Base-by-base conservation (phyloP, 2,888 invertebrate genomes). In the Coelinius sp. region DNA sequence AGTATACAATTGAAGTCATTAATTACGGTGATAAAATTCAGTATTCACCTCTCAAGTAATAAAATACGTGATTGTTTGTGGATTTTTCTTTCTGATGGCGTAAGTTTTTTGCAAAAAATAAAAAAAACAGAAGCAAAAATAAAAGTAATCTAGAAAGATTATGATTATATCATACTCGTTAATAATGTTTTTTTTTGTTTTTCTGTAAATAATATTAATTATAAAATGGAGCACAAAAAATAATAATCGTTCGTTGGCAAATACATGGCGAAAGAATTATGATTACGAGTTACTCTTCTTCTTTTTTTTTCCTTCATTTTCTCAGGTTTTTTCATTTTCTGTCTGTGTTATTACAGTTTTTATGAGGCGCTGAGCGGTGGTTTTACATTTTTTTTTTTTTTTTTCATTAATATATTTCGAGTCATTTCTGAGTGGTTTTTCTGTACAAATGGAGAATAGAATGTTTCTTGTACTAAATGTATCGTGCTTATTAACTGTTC, bases 231-330 rank as follows among this genome's bases (percentile, higher is more conserved):
- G 80, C 81, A 75, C 79, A 80, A 79, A 80, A 78, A 80, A 77
- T 79, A 74, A 81, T 82, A 82, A 86, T 85, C 83, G 79, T 86
- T 86, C 84, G 85, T 87, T 87, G 86, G 85, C 85, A 86, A 85
- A 87, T 86, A 85, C 85, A 87, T 87, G 87, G 87, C 87, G 85
- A 84, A 85, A 82, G 78, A 82, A 85, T 83, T 78, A 84, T 78
- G 81, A 84, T 84, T 85, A 86, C 80, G 81, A 82, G 74, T 73
- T 81, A 78, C 14, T 63, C 35, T 59, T 63, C 24, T 68, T 59
- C 44, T 71, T 66, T 68, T 62, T 73, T 66, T 73, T 56, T 27
- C 6, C 8, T 44, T 63, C 17, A 56, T 46, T 59, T 69, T 46
- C 17, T 49, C 20, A 31, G 4, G 31, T 74, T 70, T 75, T 68